phyloP scores from a whole-genome alignment of 1,140 invertebrate species.

The Zeugodacus cucurbitae region DNA sequence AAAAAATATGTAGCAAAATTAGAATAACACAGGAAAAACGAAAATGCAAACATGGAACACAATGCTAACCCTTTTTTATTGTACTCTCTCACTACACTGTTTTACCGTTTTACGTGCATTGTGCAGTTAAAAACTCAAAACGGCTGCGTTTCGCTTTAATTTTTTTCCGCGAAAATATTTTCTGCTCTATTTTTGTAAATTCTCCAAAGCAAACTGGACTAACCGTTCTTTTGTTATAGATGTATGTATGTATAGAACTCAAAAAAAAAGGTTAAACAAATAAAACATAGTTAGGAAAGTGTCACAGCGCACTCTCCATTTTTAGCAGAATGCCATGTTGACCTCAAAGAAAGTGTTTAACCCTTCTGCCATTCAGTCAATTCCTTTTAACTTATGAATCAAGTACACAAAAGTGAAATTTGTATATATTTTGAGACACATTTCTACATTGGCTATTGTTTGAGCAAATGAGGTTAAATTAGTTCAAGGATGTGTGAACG shows the following conservation, averaged over 20 bases:
- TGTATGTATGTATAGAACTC: not conserved
- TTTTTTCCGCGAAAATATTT: not conserved
- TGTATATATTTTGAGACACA: not conserved
- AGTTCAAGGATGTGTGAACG: not conserved
- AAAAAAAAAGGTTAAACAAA: not conserved
- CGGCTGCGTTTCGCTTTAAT: not conserved
- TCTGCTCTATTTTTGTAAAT: conserved; percentile 23
- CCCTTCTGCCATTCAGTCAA: not conserved
- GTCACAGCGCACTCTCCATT: not conserved
- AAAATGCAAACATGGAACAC: not conserved
- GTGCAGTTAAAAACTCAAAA: not conserved
- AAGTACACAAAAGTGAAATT: not conserved
- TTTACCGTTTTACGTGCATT: not conserved
- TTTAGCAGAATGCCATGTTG: not conserved
- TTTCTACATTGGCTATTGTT: not conserved
- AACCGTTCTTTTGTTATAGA: not conserved
- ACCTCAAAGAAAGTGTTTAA: conserved; percentile 12
- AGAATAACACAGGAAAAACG: not conserved
- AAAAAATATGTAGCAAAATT: not conserved
- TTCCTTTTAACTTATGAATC: not conserved
- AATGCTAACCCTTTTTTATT: not conserved
- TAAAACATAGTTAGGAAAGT: not conserved
- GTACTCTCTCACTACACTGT: not conserved
- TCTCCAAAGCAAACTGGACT: conserved; percentile 4
- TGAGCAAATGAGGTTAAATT: not conserved